These are phyloP conservation scores for Numida meleagris DNA, from an alignment of 2,113 vertebrate genomes.

Conservation along the genomic window DNA sequence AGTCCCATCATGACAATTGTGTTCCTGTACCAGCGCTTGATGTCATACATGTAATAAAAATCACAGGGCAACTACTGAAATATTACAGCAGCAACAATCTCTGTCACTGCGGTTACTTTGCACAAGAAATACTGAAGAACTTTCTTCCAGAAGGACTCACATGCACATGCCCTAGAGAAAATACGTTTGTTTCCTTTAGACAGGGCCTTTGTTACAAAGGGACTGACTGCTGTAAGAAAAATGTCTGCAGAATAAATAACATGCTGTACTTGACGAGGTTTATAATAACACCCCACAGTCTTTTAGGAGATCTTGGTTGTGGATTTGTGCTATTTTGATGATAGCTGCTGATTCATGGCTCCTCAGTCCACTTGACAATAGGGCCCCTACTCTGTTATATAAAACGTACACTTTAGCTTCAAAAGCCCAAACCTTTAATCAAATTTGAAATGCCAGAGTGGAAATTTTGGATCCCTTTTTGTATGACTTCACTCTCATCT, in stretches of 20 bases:
- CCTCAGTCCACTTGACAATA: slow-evolving; percentile 28
- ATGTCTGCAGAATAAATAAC: slow-evolving; percentile 32
- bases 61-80: background rate
- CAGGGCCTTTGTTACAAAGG: background rate
- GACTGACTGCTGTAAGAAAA: background rate
- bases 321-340: slow-evolving; percentile 61
- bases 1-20: background rate
- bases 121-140: background rate
- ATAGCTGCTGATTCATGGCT: slow-evolving; percentile 31
- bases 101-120: background rate
- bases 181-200: background rate
- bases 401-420: slow-evolving; percentile 59
- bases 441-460: slow-evolving; percentile 26
- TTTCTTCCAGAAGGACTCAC: background rate
- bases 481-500: background rate
- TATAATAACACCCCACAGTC: slow-evolving; percentile 40
- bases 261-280: slow-evolving; percentile 41
- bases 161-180: background rate
- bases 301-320: slow-evolving; percentile 43
- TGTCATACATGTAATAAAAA: background rate
- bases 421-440: slow-evolving; percentile 69
- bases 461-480: slow-evolving; percentile 49
- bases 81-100: background rate
- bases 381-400: slow-evolving; percentile 17
- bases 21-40: background rate